Conservation (phyloP, 2,113 vertebrate genomes). For the Zapus hudsonius region DNA sequence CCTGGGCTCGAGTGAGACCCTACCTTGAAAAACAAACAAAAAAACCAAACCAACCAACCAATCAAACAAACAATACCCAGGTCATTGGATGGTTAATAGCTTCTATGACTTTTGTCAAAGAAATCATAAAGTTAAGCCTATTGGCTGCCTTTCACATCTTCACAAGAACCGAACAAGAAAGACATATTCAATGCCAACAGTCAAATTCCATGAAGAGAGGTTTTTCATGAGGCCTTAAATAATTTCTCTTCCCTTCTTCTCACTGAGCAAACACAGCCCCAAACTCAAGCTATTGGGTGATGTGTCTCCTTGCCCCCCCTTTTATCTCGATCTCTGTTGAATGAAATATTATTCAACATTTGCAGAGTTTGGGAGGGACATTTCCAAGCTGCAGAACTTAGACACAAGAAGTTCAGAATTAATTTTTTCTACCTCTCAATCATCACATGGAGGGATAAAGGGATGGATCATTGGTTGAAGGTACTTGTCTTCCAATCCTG, state of each 20-base stretch:
- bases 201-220: background rate
- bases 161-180: background rate
- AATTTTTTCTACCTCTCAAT: background rate
- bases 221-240: background rate
- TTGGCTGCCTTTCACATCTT: background rate
- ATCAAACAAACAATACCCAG: background rate
- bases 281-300: background rate
- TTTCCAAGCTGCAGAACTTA: background rate
- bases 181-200: background rate
- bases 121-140: background rate
- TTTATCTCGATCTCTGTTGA: background rate
- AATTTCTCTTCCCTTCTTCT: background rate
- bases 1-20: too few species aligned
- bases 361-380: slow-evolving; percentile 3
- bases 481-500: background rate
- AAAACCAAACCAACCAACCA: too few species aligned
- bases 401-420: background rate
- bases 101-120: slow-evolving; percentile 26
- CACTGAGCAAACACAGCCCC: background rate
- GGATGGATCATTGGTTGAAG: too few species aligned
- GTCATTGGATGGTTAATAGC: too few species aligned
- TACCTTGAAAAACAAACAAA: too few species aligned
- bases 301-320: slow-evolving; percentile 4
- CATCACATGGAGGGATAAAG: background rate
- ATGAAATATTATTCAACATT: slow-evolving; percentile 42